phyloP scores from a whole-genome alignment of 2,113 vertebrate species.

The Pteropus alecto region DNA sequence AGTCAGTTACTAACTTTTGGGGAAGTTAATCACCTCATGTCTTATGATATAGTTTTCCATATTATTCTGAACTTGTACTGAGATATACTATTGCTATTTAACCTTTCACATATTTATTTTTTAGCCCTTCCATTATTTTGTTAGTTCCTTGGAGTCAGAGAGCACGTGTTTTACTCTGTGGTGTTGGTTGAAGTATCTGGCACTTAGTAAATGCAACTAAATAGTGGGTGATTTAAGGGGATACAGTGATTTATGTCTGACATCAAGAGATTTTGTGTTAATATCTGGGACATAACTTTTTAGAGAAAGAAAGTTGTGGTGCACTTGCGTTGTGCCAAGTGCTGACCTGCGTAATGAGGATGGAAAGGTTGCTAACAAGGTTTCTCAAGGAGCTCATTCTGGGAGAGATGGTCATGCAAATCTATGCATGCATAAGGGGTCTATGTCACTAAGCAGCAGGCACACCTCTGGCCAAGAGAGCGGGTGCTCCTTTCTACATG shows the following conservation, averaged over 20 bases:
- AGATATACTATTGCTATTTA: neutral
- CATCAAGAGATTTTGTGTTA: neutral
- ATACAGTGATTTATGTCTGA: neutral
- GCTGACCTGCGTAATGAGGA: neutral
- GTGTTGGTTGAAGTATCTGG: neutral
- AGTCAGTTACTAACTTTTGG: neutral
- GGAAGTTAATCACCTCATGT: neutral
- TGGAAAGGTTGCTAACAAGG: neutral
- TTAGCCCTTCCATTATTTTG: neutral
- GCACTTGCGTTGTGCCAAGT: neutral
- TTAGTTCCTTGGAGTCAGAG: neutral
- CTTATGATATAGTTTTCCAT: neutral
- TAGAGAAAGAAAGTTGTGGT: neutral
- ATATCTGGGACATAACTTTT: neutral
- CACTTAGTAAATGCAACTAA: neutral
- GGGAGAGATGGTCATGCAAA: neutral
- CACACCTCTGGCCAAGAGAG: neutral
- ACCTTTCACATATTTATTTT: neutral
- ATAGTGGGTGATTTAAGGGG: neutral
- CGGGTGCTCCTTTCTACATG: rapidly evolving
- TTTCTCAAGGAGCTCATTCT: neutral
- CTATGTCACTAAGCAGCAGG: neutral
- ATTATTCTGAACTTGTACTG: neutral
- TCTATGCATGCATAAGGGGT: neutral
- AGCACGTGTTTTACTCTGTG: neutral